Evolutionary conservation across 2,797 vertebrate genomes (phyloP).

Genomic region (Psittacula echo): DNA sequence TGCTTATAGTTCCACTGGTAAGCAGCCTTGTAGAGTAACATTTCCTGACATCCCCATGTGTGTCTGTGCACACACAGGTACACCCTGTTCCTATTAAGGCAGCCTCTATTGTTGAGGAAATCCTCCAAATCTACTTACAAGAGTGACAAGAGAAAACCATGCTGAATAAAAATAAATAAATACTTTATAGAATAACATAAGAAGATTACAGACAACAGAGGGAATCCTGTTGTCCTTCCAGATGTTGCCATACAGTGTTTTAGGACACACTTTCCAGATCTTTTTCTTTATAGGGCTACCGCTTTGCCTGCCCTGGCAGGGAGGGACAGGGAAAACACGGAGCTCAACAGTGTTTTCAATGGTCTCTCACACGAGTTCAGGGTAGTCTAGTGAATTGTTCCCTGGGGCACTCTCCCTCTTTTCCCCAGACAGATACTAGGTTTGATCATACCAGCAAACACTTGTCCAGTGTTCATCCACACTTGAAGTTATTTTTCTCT

Average conservation of each 20-base stretch:
- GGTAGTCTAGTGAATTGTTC: not conserved
- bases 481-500: not conserved
- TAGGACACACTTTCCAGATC: not conserved
- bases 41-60: not conserved
- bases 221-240: not conserved
- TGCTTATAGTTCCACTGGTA: not conserved
- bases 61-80: not conserved
- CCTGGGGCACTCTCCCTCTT: not conserved
- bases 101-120: not conserved
- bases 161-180: not conserved
- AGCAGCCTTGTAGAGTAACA: not conserved
- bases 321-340: fast-evolving
- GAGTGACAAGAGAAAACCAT: not conserved
- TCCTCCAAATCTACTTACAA: not conserved
- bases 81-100: not conserved
- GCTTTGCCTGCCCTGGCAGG: not conserved
- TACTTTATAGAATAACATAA: not conserved
- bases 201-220: not conserved
- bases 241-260: not conserved
- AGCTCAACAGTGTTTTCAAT: not conserved
- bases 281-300: not conserved
- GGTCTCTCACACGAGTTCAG: not conserved
- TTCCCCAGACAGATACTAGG: not conserved
- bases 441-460: not conserved
- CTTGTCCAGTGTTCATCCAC: not conserved